Percentiles rank a stretch among this genome's conserved stretches.
Conservation (phyloP, 2,888 invertebrate species). For the Zaprionus lineosus region DNA sequence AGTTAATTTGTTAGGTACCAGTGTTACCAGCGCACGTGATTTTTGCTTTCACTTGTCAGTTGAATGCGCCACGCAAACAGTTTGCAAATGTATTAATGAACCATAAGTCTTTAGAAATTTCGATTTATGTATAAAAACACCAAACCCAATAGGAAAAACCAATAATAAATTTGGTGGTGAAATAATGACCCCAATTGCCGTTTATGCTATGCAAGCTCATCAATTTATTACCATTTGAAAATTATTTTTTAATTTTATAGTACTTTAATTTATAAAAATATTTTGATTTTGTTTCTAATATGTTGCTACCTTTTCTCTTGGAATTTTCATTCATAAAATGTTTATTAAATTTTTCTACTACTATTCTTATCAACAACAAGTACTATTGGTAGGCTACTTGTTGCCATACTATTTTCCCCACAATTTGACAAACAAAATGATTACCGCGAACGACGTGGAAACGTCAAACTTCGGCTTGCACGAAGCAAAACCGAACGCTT, state of each 20-base stretch:
- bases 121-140: too few species aligned
- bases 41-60: slow-evolving; percentile 66
- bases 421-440: slow-evolving; percentile 37
- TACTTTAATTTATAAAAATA: too few species aligned
- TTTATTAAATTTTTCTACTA: slow-evolving; percentile 9
- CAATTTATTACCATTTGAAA: too few species aligned
- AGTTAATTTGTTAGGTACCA: slow-evolving; percentile 25
- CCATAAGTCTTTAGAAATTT: too few species aligned
- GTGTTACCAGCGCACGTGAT: slow-evolving; percentile 61
- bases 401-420: slow-evolving; percentile 59
- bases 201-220: too few species aligned
- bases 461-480: slow-evolving; percentile 69
- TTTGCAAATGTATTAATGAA: slow-evolving; percentile 28
- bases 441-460: slow-evolving; percentile 65
- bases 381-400: slow-evolving; percentile 60
- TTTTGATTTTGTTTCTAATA: too few species aligned
- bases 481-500: slow-evolving; percentile 50
- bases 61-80: slow-evolving; percentile 67
- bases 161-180: too few species aligned
- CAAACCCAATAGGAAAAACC: too few species aligned
- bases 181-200: too few species aligned
- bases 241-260: too few species aligned
- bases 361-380: slow-evolving; percentile 54
- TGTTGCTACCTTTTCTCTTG: too few species aligned
- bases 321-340: slow-evolving; percentile 65